Evolutionary conservation across 2,797 vertebrate species (phyloP).

Genomic region (Enteromius paludinosus): DNA sequence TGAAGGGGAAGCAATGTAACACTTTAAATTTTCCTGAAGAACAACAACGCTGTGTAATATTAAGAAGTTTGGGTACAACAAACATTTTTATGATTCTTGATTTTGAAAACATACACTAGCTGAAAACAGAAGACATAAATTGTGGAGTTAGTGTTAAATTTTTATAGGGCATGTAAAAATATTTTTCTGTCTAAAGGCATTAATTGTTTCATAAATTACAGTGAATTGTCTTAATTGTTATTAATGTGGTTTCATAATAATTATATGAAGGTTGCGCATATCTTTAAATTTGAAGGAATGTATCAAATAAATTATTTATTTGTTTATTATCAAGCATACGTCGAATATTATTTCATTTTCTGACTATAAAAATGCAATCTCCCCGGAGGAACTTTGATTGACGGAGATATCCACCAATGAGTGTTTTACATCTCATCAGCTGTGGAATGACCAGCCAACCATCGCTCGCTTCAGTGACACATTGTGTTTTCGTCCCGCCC

Average conservation of each 20-base stretch:
- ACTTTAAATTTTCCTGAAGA: neutral
- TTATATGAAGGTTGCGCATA: neutral
- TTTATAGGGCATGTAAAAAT: neutral
- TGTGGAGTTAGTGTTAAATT: neutral
- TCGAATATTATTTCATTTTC: neutral
- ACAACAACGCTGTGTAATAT: slow-evolving; percentile 8
- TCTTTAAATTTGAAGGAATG: neutral
- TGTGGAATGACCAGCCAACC: slow-evolving; percentile 59
- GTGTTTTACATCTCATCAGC: slow-evolving; percentile 56
- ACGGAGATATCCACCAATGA: slow-evolving; percentile 55
- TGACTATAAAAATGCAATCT: neutral
- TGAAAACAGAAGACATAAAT: neutral
- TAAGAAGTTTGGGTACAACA: neutral
- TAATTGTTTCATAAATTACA: neutral
- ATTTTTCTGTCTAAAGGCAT: neutral
- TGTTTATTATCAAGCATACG: neutral
- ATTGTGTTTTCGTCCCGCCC: slow-evolving; percentile 56
- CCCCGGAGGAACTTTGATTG: slow-evolving; percentile 46
- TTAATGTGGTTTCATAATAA: slow-evolving; percentile 7
- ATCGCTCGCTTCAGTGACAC: slow-evolving; percentile 22
- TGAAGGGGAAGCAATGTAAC: neutral
- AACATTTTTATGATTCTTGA: neutral
- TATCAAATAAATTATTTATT: slow-evolving; percentile 32
- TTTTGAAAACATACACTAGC: neutral
- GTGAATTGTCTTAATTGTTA: neutral